Evolutionary conservation across 2,888 invertebrate genomes (phyloP).

Genomic region (Idaea straminata): DNA sequence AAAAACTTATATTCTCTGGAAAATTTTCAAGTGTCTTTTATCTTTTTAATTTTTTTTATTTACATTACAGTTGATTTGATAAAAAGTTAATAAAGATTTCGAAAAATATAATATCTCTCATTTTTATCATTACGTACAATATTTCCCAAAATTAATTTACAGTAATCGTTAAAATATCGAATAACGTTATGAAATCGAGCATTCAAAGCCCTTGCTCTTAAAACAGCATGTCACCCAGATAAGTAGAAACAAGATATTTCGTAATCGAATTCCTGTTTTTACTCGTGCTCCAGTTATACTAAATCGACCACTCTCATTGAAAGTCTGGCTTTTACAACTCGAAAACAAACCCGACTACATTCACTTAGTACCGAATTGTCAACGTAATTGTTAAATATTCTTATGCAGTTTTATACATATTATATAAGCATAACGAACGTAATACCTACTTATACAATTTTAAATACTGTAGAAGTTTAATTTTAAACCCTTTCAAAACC

Average conservation of each 20-base stretch:
- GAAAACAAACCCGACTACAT: slow-evolving; percentile 28
- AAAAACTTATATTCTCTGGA: too few relatives aligned
- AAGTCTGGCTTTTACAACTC: slow-evolving; percentile 32
- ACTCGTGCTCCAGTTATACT: slow-evolving; percentile 29
- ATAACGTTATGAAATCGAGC: slow-evolving; percentile 31
- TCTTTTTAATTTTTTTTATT: too few relatives aligned
- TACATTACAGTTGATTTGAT: too few relatives aligned
- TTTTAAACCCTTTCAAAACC: too few relatives aligned
- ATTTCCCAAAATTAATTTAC: background rate
- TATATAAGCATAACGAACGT: slow-evolving; percentile 26
- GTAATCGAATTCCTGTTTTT: slow-evolving; percentile 41
- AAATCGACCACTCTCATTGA: slow-evolving; percentile 34
- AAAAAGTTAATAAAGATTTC: background rate
- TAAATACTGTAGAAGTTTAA: background rate
- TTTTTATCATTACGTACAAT: background rate
- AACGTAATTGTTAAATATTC: slow-evolving; percentile 12
- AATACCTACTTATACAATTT: background rate
- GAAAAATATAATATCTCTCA: background rate
- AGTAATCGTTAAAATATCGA: background rate
- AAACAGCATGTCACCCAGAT: slow-evolving; percentile 37
- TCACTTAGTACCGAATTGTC: slow-evolving; percentile 21
- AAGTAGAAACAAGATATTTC: slow-evolving; percentile 29
- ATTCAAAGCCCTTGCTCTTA: slow-evolving; percentile 43
- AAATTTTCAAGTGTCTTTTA: too few relatives aligned
- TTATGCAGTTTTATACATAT: background rate